A percentile compares a stretch with the other conserved stretches of the same genome.
Evolutionary conservation across 2,113 vertebrate genomes (phyloP).

Genomic region (Petromus typicus): DNA sequence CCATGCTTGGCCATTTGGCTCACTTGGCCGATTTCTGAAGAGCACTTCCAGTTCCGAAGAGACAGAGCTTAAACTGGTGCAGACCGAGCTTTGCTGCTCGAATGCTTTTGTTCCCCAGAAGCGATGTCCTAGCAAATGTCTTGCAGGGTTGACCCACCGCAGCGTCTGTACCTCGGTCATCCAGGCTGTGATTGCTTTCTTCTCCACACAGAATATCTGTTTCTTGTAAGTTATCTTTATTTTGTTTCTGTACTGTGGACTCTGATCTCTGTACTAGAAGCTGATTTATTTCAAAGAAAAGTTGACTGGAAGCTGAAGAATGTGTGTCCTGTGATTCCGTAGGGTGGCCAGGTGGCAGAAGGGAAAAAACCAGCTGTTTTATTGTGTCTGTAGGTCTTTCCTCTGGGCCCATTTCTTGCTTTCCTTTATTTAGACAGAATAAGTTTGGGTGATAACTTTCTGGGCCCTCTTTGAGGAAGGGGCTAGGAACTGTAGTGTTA

Average conservation of each 20-base stretch:
- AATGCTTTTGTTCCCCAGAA: neutral
- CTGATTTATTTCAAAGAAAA: neutral
- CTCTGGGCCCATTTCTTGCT: neutral
- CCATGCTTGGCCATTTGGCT: neutral
- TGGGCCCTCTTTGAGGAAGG: neutral
- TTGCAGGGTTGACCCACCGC: neutral
- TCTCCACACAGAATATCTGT: neutral
- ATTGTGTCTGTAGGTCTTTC: neutral
- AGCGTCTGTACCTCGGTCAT: neutral
- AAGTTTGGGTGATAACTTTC: neutral
- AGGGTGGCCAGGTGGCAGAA: neutral
- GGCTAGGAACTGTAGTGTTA: neutral
- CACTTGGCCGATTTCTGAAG: neutral
- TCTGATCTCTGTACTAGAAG: neutral
- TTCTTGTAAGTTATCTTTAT: constrained; percentile 16
- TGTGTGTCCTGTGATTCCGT: neutral
- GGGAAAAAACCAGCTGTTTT: neutral
- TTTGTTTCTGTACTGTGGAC: constrained; percentile 5
- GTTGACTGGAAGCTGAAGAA: neutral
- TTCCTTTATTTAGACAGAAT: neutral
- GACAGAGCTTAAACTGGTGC: neutral
- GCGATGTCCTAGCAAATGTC: neutral
- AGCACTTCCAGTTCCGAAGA: neutral
- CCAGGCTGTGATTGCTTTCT: neutral
- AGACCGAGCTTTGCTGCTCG: neutral